Conservation (phyloP, 1,140 invertebrate species). For the Tigriopus japonicus region DNA sequence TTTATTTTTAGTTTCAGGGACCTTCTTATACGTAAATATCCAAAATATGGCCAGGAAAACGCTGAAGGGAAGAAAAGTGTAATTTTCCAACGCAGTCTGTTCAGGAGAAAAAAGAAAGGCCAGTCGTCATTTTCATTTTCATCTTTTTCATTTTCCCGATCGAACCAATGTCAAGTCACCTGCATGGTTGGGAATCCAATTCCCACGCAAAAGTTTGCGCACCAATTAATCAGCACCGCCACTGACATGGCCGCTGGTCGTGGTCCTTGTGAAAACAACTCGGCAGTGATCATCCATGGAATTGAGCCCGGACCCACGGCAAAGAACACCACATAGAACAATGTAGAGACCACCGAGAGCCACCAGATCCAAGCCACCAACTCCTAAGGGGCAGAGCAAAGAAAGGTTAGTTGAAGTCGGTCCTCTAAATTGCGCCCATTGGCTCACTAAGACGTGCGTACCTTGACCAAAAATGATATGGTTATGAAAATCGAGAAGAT, state of each 20-base stretch:
- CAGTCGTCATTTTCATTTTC: slow-evolving; percentile 14
- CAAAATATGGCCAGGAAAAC: slow-evolving; percentile 85
- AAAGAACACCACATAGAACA: slow-evolving; percentile 91
- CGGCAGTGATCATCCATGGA: slow-evolving; percentile 97
- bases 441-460: slow-evolving; percentile 26
- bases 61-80: slow-evolving; percentile 94
- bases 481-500: slow-evolving; percentile 94
- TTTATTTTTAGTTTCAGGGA: slow-evolving; percentile 97
- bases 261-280: slow-evolving; percentile 91
- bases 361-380: slow-evolving; percentile 96
- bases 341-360: slow-evolving; percentile 74
- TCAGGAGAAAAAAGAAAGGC: slow-evolving; percentile 29
- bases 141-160: slow-evolving; percentile 2
- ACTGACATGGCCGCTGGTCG: slow-evolving; percentile 93
- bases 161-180: too few relatives aligned
- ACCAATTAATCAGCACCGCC: slow-evolving; percentile 93
- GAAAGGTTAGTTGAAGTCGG: too few relatives aligned
- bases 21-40: slow-evolving; percentile 93
- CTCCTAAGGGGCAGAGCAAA: too few relatives aligned
- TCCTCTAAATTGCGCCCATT: too few relatives aligned
- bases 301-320: slow-evolving; percentile 89
- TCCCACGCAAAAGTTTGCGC: slow-evolving; percentile 90
- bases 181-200: slow-evolving; percentile 84
- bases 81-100: slow-evolving; percentile 71
- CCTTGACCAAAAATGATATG: slow-evolving; percentile 83